Evolutionary conservation across 2,113 vertebrate genomes (phyloP).

Genomic region (Neolamprologus toae): DNA sequence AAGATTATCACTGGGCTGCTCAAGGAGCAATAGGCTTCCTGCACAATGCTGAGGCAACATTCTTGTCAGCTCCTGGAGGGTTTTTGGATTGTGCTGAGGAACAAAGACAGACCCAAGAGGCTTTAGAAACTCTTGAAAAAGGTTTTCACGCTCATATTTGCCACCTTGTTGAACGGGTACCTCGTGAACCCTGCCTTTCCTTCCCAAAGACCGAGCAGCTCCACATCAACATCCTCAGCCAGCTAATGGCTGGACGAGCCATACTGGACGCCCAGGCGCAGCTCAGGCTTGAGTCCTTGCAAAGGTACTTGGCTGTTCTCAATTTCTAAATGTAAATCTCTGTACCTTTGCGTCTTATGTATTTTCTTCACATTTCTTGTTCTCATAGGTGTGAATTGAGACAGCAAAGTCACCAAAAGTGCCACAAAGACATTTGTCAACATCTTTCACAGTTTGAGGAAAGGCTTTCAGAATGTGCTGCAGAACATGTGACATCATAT

Average conservation of each 20-base stretch:
- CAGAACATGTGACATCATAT: conserved; percentile 68
- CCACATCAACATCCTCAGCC: conserved; percentile 68
- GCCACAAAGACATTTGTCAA: conserved; percentile 65
- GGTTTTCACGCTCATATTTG: conserved; percentile 66
- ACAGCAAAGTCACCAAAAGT: conserved; percentile 60
- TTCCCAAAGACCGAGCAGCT: conserved; percentile 51
- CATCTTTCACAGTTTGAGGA: conserved; percentile 67
- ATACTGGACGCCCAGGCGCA: conserved; percentile 65
- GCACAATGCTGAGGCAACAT: conserved; percentile 56
- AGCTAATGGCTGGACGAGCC: conserved; percentile 64
- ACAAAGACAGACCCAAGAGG: conserved; percentile 36
- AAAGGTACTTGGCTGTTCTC: conserved; percentile 42
- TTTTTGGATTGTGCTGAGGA: conserved; percentile 58
- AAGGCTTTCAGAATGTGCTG: conserved; percentile 60
- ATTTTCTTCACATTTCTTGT: background rate
- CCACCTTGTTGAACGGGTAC: conserved; percentile 63
- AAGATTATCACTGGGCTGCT: conserved; percentile 66
- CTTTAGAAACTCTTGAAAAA: conserved; percentile 45
- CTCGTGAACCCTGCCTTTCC: conserved; percentile 59
- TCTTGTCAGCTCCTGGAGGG: conserved; percentile 48
- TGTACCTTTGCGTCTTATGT: background rate
- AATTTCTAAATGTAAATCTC: background rate
- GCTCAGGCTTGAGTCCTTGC: conserved; percentile 55
- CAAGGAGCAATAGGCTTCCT: conserved; percentile 61
- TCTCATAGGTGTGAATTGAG: conserved; percentile 71